Base-by-base conservation (phyloP, 2,113 vertebrate species). In the Monopterus albus region DNA sequence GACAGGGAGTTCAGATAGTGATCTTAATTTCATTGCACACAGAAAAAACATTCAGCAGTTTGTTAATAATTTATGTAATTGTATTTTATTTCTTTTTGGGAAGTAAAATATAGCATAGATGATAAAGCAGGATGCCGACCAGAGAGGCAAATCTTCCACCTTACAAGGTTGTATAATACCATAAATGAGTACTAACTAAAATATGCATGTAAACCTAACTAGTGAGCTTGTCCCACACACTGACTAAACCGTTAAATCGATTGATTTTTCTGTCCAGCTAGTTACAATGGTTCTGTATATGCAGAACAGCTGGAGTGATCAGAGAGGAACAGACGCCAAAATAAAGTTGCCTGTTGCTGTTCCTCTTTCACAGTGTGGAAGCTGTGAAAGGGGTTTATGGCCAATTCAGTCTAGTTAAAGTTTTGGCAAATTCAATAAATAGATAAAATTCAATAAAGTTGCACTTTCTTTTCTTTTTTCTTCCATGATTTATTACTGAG, bases 181-280 rank as follows among this genome's bases (percentile, higher is more conserved):
- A 31, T 20, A 65, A 65, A 4, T 13, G 17, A 33, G 49, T 31
- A n/a, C 17, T 18, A 28, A 46, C n/a, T 11, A 15, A 47, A 50
- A 72, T 28, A 13, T 52, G 7, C n/a, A 42, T 43, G 33, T 23
- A 59, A 28, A 72, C 15, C 18, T 56, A 25, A 46, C 6, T 35
- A 25, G 43, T 26, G 29, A 49, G 23, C 42, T 40, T 31, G 15
- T 11, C 49, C 28, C 36, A 46, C 47, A 50, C 53, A 46, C 33
- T 28, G 7, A 69, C 52, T 39, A 60, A 80, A 59, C 39, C 56
- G 72, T 52, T 33, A 12, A 56, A 26, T 36, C n/a, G 31, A 73
- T 36, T 62, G 59, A 70, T 67, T 63, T 46, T 40, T 40, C 35
- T 39, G 20, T 66, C 23, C 74, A 77, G 68, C 58, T 46, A 58